phyloP scores from a whole-genome alignment of 2,113 vertebrate species.

The Amphiprion ocellaris region DNA sequence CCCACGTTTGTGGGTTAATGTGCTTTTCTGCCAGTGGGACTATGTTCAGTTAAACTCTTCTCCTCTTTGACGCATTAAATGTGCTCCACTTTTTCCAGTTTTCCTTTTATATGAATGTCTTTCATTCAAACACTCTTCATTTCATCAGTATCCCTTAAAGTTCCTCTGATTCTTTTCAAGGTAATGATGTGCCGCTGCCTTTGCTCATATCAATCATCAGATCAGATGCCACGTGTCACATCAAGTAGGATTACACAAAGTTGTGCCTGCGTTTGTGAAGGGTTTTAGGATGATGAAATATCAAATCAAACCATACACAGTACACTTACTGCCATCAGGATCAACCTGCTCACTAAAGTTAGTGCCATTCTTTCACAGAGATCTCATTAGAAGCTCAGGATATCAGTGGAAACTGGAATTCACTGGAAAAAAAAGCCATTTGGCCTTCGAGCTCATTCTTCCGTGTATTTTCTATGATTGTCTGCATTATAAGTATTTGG shows the following conservation, averaged over 20 bases:
- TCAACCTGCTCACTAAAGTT: slow-evolving; percentile 88
- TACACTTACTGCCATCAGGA: slow-evolving; percentile 87
- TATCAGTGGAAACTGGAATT: slow-evolving; percentile 61
- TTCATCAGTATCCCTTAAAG: too few relatives aligned
- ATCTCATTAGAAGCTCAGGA: slow-evolving; percentile 35
- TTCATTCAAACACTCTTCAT: too few relatives aligned
- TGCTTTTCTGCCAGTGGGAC: too few relatives aligned
- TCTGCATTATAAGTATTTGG: slow-evolving; percentile 39
- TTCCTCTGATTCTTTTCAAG: too few relatives aligned
- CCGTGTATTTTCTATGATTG: slow-evolving; percentile 19
- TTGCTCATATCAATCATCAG: slow-evolving; percentile 26
- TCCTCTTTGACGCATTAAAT: too few relatives aligned
- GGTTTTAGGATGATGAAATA: too few relatives aligned
- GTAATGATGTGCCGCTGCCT: background rate
- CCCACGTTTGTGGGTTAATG: too few relatives aligned
- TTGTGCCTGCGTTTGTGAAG: too few relatives aligned
- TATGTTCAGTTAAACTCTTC: too few relatives aligned
- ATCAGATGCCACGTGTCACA: slow-evolving; percentile 8
- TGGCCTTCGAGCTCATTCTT: slow-evolving; percentile 11
- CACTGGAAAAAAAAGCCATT: background rate
- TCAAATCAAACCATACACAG: background rate
- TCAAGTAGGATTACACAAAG: too few relatives aligned
- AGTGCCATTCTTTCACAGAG: slow-evolving; percentile 87
- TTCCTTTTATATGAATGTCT: too few relatives aligned
- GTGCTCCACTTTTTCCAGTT: too few relatives aligned